Percentiles rank a stretch among this genome's conserved stretches.
phyloP scores from a whole-genome alignment of 2,888 invertebrate genomes.

The Plagiodera versicolora region DNA sequence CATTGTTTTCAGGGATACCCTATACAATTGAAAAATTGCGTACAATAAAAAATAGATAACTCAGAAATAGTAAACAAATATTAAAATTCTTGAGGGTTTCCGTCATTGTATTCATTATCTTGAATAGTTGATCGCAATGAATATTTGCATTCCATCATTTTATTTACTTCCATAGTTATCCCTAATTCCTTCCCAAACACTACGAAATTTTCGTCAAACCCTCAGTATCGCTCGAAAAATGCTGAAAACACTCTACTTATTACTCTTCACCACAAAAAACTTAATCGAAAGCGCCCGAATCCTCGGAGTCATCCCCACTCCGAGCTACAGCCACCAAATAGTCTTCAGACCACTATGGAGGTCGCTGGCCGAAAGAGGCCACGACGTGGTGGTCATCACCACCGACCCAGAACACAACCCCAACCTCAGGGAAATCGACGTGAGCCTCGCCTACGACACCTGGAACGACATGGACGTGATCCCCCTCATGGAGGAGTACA shows the following conservation, averaged over 20 bases:
- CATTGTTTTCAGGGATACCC: too few species aligned
- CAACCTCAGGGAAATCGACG: conserved; percentile 52
- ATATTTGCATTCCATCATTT: background rate
- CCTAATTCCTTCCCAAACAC: background rate
- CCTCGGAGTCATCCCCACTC: conserved; percentile 34
- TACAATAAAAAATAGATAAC: too few species aligned
- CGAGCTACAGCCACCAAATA: conserved; percentile 55
- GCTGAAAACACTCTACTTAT: background rate
- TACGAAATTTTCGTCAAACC: background rate
- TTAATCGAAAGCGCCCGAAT: conserved; percentile 29
- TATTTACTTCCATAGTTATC: background rate
- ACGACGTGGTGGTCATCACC: conserved; percentile 56
- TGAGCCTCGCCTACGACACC: conserved; percentile 46
- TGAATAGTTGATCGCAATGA: background rate
- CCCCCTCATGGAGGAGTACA: background rate
- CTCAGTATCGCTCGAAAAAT: background rate
- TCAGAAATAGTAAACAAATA: too few species aligned
- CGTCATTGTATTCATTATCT: background rate
- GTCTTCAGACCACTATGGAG: conserved; percentile 54
- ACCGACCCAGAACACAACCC: conserved; percentile 49
- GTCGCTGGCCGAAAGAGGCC: conserved; percentile 55
- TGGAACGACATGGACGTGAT: background rate
- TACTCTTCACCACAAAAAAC: background rate
- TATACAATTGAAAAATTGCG: too few species aligned
- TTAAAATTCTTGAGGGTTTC: too few species aligned